Conservation (phyloP, 2,888 invertebrate species). For the Chelonus formosanus region DNA sequence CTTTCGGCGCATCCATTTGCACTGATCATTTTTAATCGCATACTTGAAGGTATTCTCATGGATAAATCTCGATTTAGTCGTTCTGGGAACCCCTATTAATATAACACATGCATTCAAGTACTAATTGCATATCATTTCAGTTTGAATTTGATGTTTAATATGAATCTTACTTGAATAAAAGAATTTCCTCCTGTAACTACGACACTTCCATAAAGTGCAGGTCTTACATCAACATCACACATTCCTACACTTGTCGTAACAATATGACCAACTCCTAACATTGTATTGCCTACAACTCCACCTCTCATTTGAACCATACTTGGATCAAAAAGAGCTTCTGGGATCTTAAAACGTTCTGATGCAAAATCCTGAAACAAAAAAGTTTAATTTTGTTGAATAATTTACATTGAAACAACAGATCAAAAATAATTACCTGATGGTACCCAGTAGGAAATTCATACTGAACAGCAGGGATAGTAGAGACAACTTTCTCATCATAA, state of each 20-base stretch:
- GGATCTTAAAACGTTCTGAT: conserved; percentile 89
- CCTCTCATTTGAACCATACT: conserved; percentile 67
- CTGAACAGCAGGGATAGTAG: conserved; percentile 88
- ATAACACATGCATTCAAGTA: background rate
- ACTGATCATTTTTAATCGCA: conserved; percentile 92
- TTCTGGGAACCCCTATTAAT: conserved; percentile 70
- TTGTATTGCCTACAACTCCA: conserved; percentile 73
- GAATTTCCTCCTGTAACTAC: conserved; percentile 97
- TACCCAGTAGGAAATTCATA: conserved; percentile 99
- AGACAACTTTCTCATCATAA: conserved; percentile 87
- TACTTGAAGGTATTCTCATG: conserved; percentile 88
- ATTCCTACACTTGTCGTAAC: conserved; percentile 90
- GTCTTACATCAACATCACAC: conserved; percentile 97
- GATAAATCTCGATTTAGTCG: conserved; percentile 88
- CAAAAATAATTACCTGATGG: conserved; percentile 71
- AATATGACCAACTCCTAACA: conserved; percentile 89
- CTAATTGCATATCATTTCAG: no score
- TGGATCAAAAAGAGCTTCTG: conserved; percentile 95
- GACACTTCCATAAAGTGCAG: conserved; percentile 94
- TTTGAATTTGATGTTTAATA: no score
- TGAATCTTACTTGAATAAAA: conserved; percentile 73
- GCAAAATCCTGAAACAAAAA: conserved; percentile 78
- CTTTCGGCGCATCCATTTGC: conserved; percentile 91
- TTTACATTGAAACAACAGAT: no score
- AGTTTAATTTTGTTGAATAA: background rate